Evolutionary conservation across 1,140 invertebrate species (phyloP).

Genomic region (Drosophila tani): DNA sequence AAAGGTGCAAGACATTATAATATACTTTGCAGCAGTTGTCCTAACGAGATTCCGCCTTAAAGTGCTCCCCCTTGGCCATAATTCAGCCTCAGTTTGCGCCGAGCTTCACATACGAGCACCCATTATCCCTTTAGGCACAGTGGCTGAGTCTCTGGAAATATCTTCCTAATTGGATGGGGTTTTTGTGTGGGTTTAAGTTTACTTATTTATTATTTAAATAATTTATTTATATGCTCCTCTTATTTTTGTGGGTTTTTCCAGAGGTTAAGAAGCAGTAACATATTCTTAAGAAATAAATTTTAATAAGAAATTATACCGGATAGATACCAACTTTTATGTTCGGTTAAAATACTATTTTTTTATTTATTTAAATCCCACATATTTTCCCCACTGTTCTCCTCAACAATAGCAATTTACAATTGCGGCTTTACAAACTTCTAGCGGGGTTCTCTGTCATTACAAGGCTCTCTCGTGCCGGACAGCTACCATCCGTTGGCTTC

Average conservation of each 20-base stretch:
- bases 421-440: constrained; percentile 30
- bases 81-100: constrained; percentile 46
- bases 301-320: too few species aligned
- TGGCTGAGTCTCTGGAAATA: constrained; percentile 10
- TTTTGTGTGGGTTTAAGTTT: neutral
- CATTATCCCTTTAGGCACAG: constrained; percentile 27
- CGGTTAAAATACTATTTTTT: too few species aligned
- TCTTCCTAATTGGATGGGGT: constrained; percentile 32
- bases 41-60: constrained; percentile 23
- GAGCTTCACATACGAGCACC: constrained; percentile 16
- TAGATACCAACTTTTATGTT: too few species aligned
- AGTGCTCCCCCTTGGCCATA: constrained; percentile 40
- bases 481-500: constrained; percentile 46
- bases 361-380: too few species aligned
- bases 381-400: neutral
- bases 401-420: constrained; percentile 15
- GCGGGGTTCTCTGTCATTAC: constrained; percentile 51
- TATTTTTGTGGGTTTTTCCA: neutral
- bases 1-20: constrained; percentile 46
- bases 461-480: constrained; percentile 19
- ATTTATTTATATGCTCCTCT: too few species aligned
- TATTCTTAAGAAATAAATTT: neutral
- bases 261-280: too few species aligned
- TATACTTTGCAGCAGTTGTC: constrained; percentile 3
- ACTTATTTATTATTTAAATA: constrained; percentile 25